phyloP scores from a whole-genome alignment of 2,797 vertebrate genomes.

The Hylomyscus alleni region DNA sequence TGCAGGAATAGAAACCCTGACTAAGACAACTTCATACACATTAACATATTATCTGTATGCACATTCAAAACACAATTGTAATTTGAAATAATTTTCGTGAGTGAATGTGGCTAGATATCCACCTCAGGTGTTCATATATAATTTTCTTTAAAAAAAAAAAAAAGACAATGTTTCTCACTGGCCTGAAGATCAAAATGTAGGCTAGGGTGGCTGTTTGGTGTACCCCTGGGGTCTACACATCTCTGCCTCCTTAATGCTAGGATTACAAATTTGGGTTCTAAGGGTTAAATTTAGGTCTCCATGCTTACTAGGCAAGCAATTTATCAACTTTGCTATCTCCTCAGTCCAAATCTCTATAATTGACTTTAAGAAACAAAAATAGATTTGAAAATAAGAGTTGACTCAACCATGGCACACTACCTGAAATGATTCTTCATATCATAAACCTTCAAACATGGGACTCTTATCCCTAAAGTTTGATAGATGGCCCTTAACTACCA shows the following conservation, averaged over 20 bases:
- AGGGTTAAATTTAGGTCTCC: background rate
- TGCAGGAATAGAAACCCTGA: too few relatives aligned
- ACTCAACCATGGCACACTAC: background rate
- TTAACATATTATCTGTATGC: background rate
- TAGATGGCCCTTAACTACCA: background rate
- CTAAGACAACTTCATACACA: background rate
- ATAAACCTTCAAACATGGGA: background rate
- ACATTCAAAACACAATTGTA: constrained; percentile 15
- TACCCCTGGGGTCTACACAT: background rate
- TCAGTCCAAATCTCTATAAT: background rate
- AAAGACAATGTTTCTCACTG: background rate
- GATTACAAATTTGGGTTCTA: background rate
- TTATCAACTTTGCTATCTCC: background rate
- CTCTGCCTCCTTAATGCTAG: background rate
- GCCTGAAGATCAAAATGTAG: too few relatives aligned
- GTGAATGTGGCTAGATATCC: background rate
- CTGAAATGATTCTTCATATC: background rate
- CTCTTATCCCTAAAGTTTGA: background rate
- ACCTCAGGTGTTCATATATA: background rate
- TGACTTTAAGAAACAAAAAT: constrained; percentile 12
- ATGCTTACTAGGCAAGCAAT: background rate
- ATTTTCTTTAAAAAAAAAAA: background rate
- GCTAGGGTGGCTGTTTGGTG: background rate
- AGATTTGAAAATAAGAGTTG: background rate
- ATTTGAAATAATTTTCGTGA: constrained; percentile 37